phyloP scores from a whole-genome alignment of 2,888 invertebrate genomes.

The Tetragonisca angustula region DNA sequence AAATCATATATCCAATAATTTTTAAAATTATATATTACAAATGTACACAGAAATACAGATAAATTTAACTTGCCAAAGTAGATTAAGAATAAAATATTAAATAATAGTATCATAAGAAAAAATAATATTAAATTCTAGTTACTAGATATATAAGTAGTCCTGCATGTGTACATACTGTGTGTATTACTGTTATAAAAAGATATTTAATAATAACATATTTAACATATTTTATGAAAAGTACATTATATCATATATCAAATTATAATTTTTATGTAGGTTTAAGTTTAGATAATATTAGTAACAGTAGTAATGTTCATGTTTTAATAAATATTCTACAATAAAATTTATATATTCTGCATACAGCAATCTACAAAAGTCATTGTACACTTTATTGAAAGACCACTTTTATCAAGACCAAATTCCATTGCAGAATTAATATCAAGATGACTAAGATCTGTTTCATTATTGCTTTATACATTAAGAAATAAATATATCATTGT shows the following conservation, averaged over 20 bases:
- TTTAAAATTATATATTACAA: neutral
- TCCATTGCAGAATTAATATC: neutral
- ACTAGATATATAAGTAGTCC: constrained; percentile 9
- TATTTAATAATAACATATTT: constrained; percentile 24
- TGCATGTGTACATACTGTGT: constrained; percentile 9
- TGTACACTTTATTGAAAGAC: neutral
- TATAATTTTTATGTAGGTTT: constrained; percentile 17
- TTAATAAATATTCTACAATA: constrained; percentile 8
- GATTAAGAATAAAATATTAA: constrained; percentile 12
- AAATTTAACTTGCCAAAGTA: constrained; percentile 26
- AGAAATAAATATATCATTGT: neutral
- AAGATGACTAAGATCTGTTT: neutral
- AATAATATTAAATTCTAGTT: constrained; percentile 13
- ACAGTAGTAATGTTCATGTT: constrained; percentile 4
- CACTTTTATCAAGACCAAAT: neutral
- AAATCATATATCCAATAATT: constrained; percentile 8
- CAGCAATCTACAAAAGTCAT: neutral
- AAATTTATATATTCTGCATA: constrained; percentile 7
- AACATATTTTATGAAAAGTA: constrained; percentile 22
- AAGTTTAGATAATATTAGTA: constrained; percentile 14
- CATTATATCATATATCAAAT: constrained; percentile 4
- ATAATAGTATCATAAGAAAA: neutral
- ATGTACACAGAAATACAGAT: constrained; percentile 5
- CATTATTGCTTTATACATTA: neutral
- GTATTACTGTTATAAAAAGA: constrained; percentile 11